Evolutionary conservation across 2,888 invertebrate genomes (phyloP), one percentile per base, ranked within the genome.

Genomic region (Rosalia funebris): DNA sequence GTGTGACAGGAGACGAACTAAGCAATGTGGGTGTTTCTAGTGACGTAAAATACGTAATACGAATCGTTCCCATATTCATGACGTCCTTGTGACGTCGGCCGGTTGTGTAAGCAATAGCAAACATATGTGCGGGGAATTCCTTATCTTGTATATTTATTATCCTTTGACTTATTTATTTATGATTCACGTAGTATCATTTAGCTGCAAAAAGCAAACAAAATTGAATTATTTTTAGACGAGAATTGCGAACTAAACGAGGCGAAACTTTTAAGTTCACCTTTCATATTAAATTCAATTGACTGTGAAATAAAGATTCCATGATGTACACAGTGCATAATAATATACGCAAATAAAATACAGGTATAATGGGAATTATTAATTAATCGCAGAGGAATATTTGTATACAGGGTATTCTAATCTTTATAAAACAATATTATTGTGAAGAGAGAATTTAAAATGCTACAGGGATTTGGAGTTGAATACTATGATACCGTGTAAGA

Each of bases 71-170:
- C n/a, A 46, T 1, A 1, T n/a, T 34, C 36, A 15, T 25, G 50
- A 50, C 39, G 50, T 50, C 31, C 11, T 50, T 34, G 16, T 50
- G 50, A 50, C 39, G 50, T 39, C 39, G 20, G n/a, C 11, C 3
- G 11, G 39, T 39, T 39, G 50, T 50, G 39, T 39, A 39, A 50
- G 25, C 12, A 14, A n/a, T 31, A 20, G 20, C 14, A 37, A 37
- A 48, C 32, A 50, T 39, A n/a, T 50, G 50, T 25, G 50, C 17
- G 20, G 50, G 50, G 50, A 50, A 50, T 50, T 50, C 50, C 50
- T 50, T 50, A 50, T 50, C 50, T 39, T 17, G 20, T 19, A 17
- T 42, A 34, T 34, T 25, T 45, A 37, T 37, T 50, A 25, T 50
- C 37, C 16, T 36, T 20, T 10, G 14, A 50, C 16, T 14, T 50